phyloP scores from a whole-genome alignment of 1,140 invertebrate genomes.

The Nasonia giraulti region DNA sequence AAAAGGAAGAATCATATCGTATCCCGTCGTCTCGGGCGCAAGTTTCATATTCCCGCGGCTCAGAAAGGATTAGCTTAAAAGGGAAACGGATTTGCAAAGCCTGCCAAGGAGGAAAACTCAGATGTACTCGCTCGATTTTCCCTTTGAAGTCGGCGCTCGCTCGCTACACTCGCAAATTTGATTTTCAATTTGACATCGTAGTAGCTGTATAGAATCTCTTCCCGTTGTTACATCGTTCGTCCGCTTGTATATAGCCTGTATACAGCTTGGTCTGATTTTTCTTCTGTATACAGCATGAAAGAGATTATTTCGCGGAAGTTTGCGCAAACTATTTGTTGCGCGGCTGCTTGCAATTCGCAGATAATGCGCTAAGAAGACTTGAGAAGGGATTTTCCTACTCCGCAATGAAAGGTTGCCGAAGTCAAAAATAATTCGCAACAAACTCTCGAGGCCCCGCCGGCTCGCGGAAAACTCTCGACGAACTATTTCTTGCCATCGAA shows the following conservation, averaged over 20 bases:
- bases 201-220: not conserved
- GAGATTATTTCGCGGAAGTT: not conserved
- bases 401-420: not conserved
- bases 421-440: conserved; percentile 1
- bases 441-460: not conserved
- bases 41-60: conserved; percentile 22
- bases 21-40: not conserved
- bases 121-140: conserved; percentile 36
- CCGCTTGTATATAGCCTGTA: no score
- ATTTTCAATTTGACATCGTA: conserved; percentile 43
- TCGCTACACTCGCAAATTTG: conserved; percentile 28
- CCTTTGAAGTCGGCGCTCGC: conserved; percentile 39
- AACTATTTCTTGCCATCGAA: not conserved
- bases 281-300: not conserved
- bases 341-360: not conserved
- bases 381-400: not conserved
- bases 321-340: not conserved
- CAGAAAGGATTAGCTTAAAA: conserved; percentile 37
- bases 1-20: not conserved
- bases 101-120: conserved; percentile 15
- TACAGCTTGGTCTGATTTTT: not conserved
- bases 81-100: conserved; percentile 43
- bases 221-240: not conserved
- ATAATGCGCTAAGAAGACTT: not conserved
- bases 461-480: not conserved